Base-by-base conservation (phyloP, 2,797 vertebrate genomes). In the Coracias cyanogaster region DNA sequence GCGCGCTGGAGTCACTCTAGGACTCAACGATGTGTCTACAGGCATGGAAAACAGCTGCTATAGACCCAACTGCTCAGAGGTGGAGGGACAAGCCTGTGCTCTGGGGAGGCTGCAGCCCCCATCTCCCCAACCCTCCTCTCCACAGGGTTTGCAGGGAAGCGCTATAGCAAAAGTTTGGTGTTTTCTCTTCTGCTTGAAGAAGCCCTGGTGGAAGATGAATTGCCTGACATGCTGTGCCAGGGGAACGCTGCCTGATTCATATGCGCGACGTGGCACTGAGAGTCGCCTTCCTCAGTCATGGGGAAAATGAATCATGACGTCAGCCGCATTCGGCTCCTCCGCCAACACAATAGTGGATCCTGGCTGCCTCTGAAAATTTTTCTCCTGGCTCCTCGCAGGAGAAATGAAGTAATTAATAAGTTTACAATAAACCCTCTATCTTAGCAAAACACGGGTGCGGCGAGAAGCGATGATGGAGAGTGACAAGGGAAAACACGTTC, bases 371-470 rank as follows among this genome's bases (percentile, higher is more conserved):
- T 22, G 71, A 89, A 86, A 80, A 83, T 95, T 89, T 65, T 89
- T 96, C 94, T 70, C 52, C 83, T 78, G 93, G 82, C 80, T 96
- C 96, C 93, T 95, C 66, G 33, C 86, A 84, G 95, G 96, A 97
- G 96, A 97, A 97, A 95, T 94, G 92, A 97, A 97, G 97, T 97
- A 97, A 98, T 98, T 98, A 98, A 97, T 97, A 97, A 96, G 95
- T 97, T 97, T 95, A 95, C 95, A 97, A 96, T 97, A 96, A 97
- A 93, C 94, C 95, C 96, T 94, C 95, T 98, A 96, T 98, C 98
- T 97, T 96, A 91, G 94, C 84, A 82, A 91, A 97, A 95, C 96
- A 96, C 86, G 85, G 83, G 94, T 84, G 78, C 93, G 55, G 77
- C 37, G n/a, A 86, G 90, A 80, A 95, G 88, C 28, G 37, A 91